Percentiles rank a stretch among this genome's conserved stretches.
Conservation (phyloP, 2,113 vertebrate species). For the Nerophis lumbriciformis region DNA sequence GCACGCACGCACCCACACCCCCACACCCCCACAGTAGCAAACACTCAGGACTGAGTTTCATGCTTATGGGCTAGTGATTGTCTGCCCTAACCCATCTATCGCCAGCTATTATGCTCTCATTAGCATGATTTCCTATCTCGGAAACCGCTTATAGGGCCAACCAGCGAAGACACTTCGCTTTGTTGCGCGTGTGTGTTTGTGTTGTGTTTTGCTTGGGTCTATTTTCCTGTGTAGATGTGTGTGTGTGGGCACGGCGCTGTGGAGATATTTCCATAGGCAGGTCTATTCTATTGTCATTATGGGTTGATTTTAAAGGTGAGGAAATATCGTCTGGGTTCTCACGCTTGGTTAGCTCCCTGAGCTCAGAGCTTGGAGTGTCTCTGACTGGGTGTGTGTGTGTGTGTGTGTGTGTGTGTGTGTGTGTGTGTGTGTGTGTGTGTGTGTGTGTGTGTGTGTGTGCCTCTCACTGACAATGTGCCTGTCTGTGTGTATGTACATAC, state of each 20-base stretch:
- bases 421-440: constrained; percentile 3
- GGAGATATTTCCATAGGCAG: constrained; percentile 71
- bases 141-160: constrained; percentile 61
- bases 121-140: constrained; percentile 68
- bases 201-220: constrained; percentile 35
- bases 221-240: constrained; percentile 23
- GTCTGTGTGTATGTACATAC: constrained; percentile 23
- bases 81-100: constrained; percentile 72
- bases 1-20: constrained; percentile 10
- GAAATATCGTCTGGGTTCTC: constrained; percentile 69
- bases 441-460: constrained; percentile 8
- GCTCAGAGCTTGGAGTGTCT: constrained; percentile 64
- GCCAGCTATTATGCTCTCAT: constrained; percentile 67
- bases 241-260: constrained; percentile 32
- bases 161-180: constrained; percentile 57
- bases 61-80: constrained; percentile 70
- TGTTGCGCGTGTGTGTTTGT: constrained; percentile 28
- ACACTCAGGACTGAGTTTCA: constrained; percentile 46
- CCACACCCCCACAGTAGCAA: constrained; percentile 40
- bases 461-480: constrained; percentile 17
- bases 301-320: constrained; percentile 69
- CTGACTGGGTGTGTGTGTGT: constrained; percentile 48
- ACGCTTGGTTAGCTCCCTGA: constrained; percentile 70
- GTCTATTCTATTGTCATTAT: constrained; percentile 70
- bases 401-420: constrained; percentile 23